Evolutionary conservation across 2,113 vertebrate genomes (phyloP).

Genomic region (Pelvicachromis taeniatus): DNA sequence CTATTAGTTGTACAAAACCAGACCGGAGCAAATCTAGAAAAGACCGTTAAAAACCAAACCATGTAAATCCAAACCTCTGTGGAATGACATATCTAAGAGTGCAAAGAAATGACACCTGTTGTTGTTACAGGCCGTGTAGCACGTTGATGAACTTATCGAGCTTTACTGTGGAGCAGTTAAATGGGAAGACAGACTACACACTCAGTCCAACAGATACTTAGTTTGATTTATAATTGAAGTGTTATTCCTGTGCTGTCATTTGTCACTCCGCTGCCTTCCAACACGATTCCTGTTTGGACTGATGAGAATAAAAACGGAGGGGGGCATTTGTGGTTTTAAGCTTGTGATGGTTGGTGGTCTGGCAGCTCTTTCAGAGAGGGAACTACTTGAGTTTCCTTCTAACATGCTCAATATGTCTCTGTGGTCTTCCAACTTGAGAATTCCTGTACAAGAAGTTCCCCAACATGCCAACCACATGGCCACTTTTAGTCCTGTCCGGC

Average conservation of each 20-base stretch:
- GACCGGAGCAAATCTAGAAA: neutral
- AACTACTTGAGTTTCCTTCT: neutral
- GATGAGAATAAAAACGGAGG: neutral
- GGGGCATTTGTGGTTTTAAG: slow-evolving; percentile 26
- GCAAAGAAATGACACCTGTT: neutral
- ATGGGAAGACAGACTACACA: neutral
- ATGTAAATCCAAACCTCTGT: neutral
- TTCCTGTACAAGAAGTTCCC: neutral
- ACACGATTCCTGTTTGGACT: slow-evolving; percentile 12
- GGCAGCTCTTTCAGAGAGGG: neutral
- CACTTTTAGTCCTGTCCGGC: slow-evolving; percentile 3
- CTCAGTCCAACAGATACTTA: neutral
- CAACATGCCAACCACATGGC: slow-evolving; percentile 50
- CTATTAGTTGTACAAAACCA: neutral
- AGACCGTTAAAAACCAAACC: neutral
- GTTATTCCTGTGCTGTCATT: neutral
- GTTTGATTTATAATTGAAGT: slow-evolving; percentile 28
- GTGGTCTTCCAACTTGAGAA: slow-evolving; percentile 16
- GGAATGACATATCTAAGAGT: neutral
- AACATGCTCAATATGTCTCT: neutral
- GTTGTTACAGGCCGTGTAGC: neutral
- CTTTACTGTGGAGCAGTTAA: neutral
- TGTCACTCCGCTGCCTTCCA: slow-evolving; percentile 7
- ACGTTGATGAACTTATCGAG: neutral
- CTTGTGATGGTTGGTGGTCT: neutral